phyloP scores from a whole-genome alignment of 1,140 invertebrate genomes.

The Pseudomyrmex pallidus region DNA sequence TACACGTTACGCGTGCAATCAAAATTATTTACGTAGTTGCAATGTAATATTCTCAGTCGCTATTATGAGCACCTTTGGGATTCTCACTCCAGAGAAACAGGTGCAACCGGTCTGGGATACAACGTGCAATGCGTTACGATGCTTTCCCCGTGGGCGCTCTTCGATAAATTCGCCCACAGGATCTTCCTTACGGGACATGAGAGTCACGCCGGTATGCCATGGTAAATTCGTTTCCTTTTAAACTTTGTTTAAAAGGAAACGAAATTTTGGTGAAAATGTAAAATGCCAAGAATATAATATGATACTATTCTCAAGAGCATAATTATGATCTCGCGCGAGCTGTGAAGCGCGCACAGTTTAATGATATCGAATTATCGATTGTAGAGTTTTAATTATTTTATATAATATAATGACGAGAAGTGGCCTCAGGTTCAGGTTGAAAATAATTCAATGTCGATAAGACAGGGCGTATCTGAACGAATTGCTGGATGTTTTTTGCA shows the following conservation, averaged over 20 bases:
- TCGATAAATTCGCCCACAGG: constrained; percentile 63
- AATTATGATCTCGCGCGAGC: background rate
- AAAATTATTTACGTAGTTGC: constrained; percentile 41
- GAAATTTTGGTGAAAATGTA: constrained; percentile 30
- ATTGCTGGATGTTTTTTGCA: too few relatives aligned
- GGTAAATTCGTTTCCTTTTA: constrained; percentile 21
- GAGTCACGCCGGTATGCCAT: constrained; percentile 35
- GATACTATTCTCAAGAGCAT: background rate
- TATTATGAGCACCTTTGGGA: constrained; percentile 51
- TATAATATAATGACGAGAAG: too few relatives aligned
- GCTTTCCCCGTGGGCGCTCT: constrained; percentile 56
- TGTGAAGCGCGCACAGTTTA: background rate
- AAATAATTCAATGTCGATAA: too few relatives aligned
- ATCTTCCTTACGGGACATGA: constrained; percentile 56
- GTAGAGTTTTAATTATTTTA: background rate
- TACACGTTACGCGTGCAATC: background rate
- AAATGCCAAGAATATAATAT: background rate
- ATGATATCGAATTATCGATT: constrained; percentile 36
- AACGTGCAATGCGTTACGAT: constrained; percentile 60
- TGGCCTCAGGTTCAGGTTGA: too few relatives aligned
- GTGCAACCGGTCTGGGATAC: constrained; percentile 59
- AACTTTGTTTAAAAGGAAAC: constrained; percentile 46
- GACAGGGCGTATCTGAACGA: too few relatives aligned
- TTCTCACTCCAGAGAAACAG: constrained; percentile 55
- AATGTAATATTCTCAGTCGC: constrained; percentile 23